Evolutionary conservation across 2,113 vertebrate species (phyloP).

Genomic region (Centropristis striata): DNA sequence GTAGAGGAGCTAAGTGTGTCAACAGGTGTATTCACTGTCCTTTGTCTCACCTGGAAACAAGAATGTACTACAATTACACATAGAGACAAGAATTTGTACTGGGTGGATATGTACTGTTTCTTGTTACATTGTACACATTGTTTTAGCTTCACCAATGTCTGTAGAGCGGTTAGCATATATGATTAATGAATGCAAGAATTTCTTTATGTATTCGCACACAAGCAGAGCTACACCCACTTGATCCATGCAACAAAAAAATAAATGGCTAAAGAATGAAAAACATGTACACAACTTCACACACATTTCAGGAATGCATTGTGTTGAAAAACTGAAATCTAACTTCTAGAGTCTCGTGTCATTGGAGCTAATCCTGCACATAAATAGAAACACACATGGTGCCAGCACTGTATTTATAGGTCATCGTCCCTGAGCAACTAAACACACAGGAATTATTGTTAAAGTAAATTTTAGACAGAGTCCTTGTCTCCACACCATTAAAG

Average conservation of each 20-base stretch:
- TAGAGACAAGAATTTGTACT: not conserved
- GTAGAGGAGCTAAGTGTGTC: conserved; percentile 4
- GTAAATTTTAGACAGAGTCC: not conserved
- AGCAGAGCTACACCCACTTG: not conserved
- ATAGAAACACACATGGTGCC: not conserved
- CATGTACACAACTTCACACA: not conserved
- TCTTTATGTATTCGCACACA: not conserved
- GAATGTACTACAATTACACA: not conserved
- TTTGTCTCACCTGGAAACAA: not conserved
- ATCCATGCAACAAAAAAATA: not conserved
- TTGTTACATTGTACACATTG: not conserved
- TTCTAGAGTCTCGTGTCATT: not conserved
- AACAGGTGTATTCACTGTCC: conserved; percentile 8
- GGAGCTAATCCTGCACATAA: conserved; percentile 1
- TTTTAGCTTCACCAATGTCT: not conserved
- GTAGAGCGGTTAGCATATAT: not conserved
- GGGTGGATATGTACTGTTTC: not conserved
- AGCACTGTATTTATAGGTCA: conserved; percentile 7
- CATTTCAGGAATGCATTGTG: not conserved
- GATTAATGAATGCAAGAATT: not conserved
- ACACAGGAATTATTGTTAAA: not conserved
- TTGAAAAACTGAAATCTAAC: not conserved
- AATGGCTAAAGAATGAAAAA: not conserved
- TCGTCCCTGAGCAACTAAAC: not conserved
- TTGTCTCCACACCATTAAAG: not conserved